Evolutionary conservation across 1,140 invertebrate species (phyloP), one percentile per base, ranked within the genome.

Genomic region (Caenorhabditis briggsae): DNA sequence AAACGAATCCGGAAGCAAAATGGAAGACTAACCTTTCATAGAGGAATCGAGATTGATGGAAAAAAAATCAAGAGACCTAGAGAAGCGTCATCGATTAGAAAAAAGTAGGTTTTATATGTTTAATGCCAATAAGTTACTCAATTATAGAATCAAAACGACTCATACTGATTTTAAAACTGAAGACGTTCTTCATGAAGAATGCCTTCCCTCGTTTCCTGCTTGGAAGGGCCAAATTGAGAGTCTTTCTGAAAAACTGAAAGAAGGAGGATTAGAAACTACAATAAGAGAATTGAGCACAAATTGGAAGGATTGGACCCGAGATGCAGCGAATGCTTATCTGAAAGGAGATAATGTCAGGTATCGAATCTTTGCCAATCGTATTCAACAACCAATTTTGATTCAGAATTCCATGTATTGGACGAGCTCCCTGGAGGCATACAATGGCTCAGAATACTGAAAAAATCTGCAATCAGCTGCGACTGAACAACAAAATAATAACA

Each of bases 401-500:
- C 25, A 85, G 84, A 33, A n/a, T 53, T 18, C 84, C 46, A 9
- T 78, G 59, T 12, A 55, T 50, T 56, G 84, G 53, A 23, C 11
- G 23, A 18, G 12, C 64, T 25, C 65, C 84, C n/a, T 85, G 64
- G 84, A 85, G 58, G 2, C 20, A 65, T 18, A 41, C 50, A 3
- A 25, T 74, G 48, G 50, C 46, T 6, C 41, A 61, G 20, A 85
- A 85, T 23, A 85, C 84, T 7, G 70, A 78, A 2, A 78, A 78
- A 78, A 78, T 78, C 18, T 50, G 70, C 43, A 78, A 53, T 50
- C 70, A 78, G 11, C 70, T 78, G 3, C 70, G 46, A 23, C 23
- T 78, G n/a, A 56, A 85, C 23, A 85, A 85, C 41, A 50, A 58
- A 83, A 61, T 56, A n/a, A 43, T 83, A 12, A 58, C 82, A 83